A percentile compares a stretch with the other conserved stretches of the same genome.
Evolutionary conservation across 2,888 invertebrate genomes (phyloP).

Genomic region (Melanchra persicariae): DNA sequence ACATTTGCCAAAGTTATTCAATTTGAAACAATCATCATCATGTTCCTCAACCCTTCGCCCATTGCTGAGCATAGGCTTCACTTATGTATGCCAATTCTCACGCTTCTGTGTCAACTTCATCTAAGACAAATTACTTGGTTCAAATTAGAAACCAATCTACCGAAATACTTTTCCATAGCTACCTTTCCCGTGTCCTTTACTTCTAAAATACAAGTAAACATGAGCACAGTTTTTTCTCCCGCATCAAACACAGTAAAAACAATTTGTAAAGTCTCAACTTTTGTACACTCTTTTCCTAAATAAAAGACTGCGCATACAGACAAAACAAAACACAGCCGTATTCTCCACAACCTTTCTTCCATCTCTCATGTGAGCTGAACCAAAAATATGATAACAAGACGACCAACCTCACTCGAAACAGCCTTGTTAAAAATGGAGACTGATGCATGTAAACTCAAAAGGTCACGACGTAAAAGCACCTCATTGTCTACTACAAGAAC

Average conservation of each 20-base stretch:
- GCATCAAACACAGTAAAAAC: no score
- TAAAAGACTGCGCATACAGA: no score
- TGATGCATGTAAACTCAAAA: conserved; percentile 66
- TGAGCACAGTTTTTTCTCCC: not conserved
- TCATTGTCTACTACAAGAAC: conserved; percentile 55
- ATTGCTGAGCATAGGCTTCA: not conserved
- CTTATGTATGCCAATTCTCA: not conserved
- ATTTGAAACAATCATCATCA: no score
- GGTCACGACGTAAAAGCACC: conserved; percentile 48
- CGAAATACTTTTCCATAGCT: no score
- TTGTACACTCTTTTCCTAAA: no score
- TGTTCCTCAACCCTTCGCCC: not conserved
- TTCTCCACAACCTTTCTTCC: conserved; percentile 8
- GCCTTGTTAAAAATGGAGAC: conserved; percentile 69
- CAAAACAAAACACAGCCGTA: conserved; percentile 7
- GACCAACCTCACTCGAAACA: conserved; percentile 42
- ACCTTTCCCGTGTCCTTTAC: not conserved
- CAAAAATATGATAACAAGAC: conserved; percentile 52
- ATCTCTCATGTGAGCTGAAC: conserved; percentile 38
- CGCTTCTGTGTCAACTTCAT: not conserved
- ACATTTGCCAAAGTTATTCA: no score
- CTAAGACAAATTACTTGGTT: not conserved
- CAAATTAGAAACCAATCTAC: not conserved
- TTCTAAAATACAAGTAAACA: not conserved
- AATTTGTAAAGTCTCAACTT: no score